These are phyloP conservation scores for Cephus sareptanus DNA, from an alignment of 2,888 invertebrate species.

Conservation along the genomic window DNA sequence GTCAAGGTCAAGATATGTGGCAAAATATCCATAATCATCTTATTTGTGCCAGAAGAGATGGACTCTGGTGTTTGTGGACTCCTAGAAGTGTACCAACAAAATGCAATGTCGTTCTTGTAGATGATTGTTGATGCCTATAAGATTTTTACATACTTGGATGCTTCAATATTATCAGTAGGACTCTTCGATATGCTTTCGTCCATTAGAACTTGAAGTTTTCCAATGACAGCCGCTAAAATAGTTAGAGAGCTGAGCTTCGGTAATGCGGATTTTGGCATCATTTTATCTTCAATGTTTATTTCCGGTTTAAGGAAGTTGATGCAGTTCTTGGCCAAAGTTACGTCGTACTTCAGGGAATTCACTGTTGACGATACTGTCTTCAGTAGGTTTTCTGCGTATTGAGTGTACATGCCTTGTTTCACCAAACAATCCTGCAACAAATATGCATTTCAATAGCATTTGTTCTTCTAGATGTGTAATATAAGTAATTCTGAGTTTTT, in stretches of 20 bases:
- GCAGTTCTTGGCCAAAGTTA: slow-evolving; percentile 73
- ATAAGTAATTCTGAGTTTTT: slow-evolving; percentile 7
- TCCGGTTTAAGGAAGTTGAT: slow-evolving; percentile 70
- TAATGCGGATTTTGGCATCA: slow-evolving; percentile 63
- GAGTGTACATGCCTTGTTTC: slow-evolving; percentile 90
- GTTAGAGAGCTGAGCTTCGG: slow-evolving; percentile 81
- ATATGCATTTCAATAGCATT: slow-evolving; percentile 6
- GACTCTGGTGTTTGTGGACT: slow-evolving; percentile 45
- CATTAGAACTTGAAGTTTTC: slow-evolving; percentile 77
- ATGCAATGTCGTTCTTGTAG: not conserved
- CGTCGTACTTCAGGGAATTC: slow-evolving; percentile 73
- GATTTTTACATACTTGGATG: slow-evolving; percentile 51
- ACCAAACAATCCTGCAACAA: slow-evolving; percentile 79
- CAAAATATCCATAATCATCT: slow-evolving; percentile 72
- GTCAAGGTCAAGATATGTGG: slow-evolving; percentile 76
- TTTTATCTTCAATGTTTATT: slow-evolving; percentile 53
- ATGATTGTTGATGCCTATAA: not conserved
- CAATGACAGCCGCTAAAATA: slow-evolving; percentile 80
- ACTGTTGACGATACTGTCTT: slow-evolving; percentile 79
- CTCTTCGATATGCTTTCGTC: slow-evolving; percentile 66
- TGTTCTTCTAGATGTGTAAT: slow-evolving; percentile 2
- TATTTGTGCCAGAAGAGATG: slow-evolving; percentile 46
- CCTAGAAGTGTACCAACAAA: slow-evolving; percentile 11
- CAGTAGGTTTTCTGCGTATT: slow-evolving; percentile 76
- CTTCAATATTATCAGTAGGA: slow-evolving; percentile 55